phyloP scores from a whole-genome alignment of 2,888 invertebrate species.

The Cataglyphis altisquamis region DNA sequence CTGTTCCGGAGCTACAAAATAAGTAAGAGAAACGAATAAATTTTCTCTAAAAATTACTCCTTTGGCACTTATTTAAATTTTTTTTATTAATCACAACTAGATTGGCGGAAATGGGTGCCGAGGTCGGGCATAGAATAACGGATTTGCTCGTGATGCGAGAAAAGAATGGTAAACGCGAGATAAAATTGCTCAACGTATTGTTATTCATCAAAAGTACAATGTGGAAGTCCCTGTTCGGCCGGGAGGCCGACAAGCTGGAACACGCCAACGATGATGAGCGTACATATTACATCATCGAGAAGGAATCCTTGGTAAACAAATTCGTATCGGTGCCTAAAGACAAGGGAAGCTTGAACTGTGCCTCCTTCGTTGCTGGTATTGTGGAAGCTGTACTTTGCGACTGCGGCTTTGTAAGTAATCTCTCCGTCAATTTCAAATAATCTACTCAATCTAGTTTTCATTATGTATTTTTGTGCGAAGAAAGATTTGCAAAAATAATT shows the following conservation, averaged over 20 bases:
- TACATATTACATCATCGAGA: conserved; percentile 99
- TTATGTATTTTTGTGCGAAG: background rate
- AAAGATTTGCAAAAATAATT: background rate
- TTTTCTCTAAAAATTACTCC: background rate
- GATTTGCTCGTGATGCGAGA: conserved; percentile 98
- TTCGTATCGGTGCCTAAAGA: conserved; percentile 99
- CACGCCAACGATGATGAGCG: conserved; percentile 99
- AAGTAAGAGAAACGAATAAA: conserved; percentile 89
- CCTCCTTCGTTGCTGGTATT: conserved; percentile 99
- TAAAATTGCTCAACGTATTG: conserved; percentile 97
- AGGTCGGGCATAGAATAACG: conserved; percentile 97
- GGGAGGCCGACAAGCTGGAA: conserved; percentile 99
- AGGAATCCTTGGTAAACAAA: conserved; percentile 98
- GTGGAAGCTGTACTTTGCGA: conserved; percentile 98
- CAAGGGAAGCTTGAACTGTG: conserved; percentile 98
- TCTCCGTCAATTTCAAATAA: background rate
- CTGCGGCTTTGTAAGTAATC: conserved; percentile 96
- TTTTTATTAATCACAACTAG: conserved; percentile 87
- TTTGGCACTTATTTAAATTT: background rate
- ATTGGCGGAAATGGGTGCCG: conserved; percentile 97
- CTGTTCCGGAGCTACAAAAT: conserved; percentile 97
- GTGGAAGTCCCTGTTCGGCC: conserved; percentile 99
- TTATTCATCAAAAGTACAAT: conserved; percentile 98
- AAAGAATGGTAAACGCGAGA: conserved; percentile 97
- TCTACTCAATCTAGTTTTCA: background rate